phyloP scores from a whole-genome alignment of 2,797 vertebrate species.

The Pseudomugil tenellus region DNA sequence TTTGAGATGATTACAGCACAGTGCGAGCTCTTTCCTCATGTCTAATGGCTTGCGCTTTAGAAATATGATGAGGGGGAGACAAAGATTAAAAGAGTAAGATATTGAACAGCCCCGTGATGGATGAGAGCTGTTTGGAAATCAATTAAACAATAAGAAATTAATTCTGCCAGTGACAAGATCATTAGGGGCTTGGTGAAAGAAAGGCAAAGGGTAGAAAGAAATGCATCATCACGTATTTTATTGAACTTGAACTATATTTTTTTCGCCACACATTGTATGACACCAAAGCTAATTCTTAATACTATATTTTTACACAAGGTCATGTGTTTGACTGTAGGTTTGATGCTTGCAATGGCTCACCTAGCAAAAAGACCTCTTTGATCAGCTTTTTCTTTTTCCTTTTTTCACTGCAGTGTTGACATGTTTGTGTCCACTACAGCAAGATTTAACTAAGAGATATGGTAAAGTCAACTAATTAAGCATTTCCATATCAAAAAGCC shows the following conservation, averaged over 20 bases:
- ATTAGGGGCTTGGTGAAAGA: conserved; percentile 75
- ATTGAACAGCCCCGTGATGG: conserved; percentile 79
- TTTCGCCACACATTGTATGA: conserved; percentile 7
- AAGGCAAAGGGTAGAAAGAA: conserved; percentile 46
- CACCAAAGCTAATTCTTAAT: background rate
- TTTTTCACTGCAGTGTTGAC: background rate
- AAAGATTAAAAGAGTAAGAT: conserved; percentile 75
- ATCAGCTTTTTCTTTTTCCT: background rate
- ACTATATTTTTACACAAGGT: background rate
- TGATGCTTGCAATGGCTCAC: background rate
- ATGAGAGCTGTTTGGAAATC: conserved; percentile 81
- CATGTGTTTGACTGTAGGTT: background rate
- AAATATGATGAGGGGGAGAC: conserved; percentile 74
- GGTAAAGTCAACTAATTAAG: conserved; percentile 68
- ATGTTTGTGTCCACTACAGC: conserved; percentile 15
- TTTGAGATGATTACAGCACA: conserved; percentile 46
- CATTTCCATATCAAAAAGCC: conserved; percentile 65
- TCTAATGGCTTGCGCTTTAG: conserved; percentile 70
- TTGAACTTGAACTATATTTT: conserved; percentile 36
- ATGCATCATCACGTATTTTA: conserved; percentile 47
- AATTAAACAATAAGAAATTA: conserved; percentile 83
- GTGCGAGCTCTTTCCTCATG: conserved; percentile 32
- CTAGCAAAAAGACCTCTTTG: background rate
- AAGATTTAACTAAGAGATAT: conserved; percentile 45
- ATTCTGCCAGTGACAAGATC: conserved; percentile 82